Conservation (phyloP, 2,888 invertebrate species). For the Eulithis prunata region DNA sequence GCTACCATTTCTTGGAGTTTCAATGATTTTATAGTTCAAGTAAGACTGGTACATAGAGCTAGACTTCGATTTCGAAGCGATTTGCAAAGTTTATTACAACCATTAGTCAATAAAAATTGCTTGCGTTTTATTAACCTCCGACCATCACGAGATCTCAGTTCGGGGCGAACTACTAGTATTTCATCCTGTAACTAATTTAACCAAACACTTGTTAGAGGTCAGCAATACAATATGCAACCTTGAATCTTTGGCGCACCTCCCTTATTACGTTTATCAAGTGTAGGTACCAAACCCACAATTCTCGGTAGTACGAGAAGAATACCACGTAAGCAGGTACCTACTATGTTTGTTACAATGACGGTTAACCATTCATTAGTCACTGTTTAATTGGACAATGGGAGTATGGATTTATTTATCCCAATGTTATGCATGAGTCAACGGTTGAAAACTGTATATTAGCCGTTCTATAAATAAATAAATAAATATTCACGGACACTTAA, state of each 20-base stretch:
- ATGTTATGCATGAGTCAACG: slow-evolving; percentile 24
- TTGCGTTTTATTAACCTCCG: too few species aligned
- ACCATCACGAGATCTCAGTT: too few species aligned
- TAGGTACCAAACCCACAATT: background rate
- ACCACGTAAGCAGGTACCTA: slow-evolving; percentile 6
- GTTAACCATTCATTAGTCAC: slow-evolving; percentile 28
- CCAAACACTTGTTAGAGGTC: slow-evolving; percentile 53
- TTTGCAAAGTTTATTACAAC: too few species aligned
- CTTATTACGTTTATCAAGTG: slow-evolving; percentile 38
- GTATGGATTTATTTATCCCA: slow-evolving; percentile 20
- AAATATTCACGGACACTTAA: too few species aligned
- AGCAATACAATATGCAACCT: slow-evolving; percentile 54
- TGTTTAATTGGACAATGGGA: slow-evolving; percentile 25
- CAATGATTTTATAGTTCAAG: too few species aligned
- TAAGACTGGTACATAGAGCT: too few species aligned
- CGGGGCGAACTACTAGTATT: too few species aligned
- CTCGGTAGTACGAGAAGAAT: slow-evolving; percentile 9
- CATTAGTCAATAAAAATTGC: too few species aligned
- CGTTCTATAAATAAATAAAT: too few species aligned
- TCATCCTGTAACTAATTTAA: slow-evolving; percentile 21
- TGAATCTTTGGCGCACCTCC: slow-evolving; percentile 55
- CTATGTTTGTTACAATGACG: slow-evolving; percentile 8
- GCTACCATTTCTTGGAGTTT: too few species aligned
- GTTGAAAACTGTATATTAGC: slow-evolving; percentile 2
- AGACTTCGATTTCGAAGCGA: too few species aligned